Conservation (phyloP, 1,140 invertebrate species). For the Palaemon carinicauda region DNA sequence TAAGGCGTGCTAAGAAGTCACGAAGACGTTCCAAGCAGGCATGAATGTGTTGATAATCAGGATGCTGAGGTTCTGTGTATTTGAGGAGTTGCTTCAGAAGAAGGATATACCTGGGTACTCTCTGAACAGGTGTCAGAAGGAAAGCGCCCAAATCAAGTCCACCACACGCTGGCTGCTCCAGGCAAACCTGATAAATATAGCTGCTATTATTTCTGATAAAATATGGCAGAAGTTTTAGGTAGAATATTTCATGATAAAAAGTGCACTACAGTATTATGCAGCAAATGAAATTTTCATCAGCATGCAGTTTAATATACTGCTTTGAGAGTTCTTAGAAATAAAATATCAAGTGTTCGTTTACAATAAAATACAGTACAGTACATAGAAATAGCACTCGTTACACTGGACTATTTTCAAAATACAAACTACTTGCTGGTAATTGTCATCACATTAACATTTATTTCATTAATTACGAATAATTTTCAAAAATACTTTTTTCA, state of each 20-base stretch:
- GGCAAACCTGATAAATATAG: slow-evolving; percentile 56
- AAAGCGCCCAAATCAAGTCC: slow-evolving; percentile 63
- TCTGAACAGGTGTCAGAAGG: slow-evolving; percentile 65
- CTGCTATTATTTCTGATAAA: neutral
- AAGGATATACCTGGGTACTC: slow-evolving; percentile 65
- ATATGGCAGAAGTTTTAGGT: neutral
- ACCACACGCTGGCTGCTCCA: slow-evolving; percentile 63
- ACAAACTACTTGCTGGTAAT: neutral
- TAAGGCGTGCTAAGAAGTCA: slow-evolving; percentile 64
- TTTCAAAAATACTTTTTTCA: slow-evolving; percentile 7
- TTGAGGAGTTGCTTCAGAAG: slow-evolving; percentile 65
- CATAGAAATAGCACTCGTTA: too few relatives aligned
- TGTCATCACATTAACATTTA: neutral
- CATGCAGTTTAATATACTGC: too few relatives aligned
- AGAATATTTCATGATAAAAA: too few relatives aligned
- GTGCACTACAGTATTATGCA: too few relatives aligned
- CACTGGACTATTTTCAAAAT: too few relatives aligned
- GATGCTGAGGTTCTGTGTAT: slow-evolving; percentile 63
- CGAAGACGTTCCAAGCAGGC: slow-evolving; percentile 62
- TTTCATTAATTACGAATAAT: neutral
- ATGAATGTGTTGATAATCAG: slow-evolving; percentile 63
- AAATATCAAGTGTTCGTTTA: too few relatives aligned
- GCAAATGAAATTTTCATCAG: too few relatives aligned
- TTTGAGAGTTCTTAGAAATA: too few relatives aligned
- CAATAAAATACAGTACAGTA: too few relatives aligned